Base-by-base conservation (phyloP, 2,797 vertebrate species). In the Molossus molossus region DNA sequence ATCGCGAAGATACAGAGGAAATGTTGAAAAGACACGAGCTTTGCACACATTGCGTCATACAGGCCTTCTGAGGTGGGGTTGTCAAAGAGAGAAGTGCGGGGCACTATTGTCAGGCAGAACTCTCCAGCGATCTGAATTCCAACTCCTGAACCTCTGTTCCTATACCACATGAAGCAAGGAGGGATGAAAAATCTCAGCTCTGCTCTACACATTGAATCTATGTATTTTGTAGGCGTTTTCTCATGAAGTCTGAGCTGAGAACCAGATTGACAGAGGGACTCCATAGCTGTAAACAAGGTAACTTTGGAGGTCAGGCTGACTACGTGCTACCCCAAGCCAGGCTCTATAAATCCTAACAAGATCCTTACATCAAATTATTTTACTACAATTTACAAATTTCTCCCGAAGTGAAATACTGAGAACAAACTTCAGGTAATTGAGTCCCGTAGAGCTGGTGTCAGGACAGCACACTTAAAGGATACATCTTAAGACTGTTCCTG, bases 1-100 rank as follows among this genome's bases (percentile, higher is more conserved):
- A 67, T 73, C 9, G 55, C 50, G 86, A 53, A 87, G 55, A 17
- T 2, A 11, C 57, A 69, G 82, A 95, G 94, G 81, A 96, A 96
- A 96, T 92, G 94, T 94, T 80, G 90, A 96, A 95, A 97, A 69
- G n/a, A 82, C 53, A 20, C 13, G 27, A 85, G 65, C 40, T 94
- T 60, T 83, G 33, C 15, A 72, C 48, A 11, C 6, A 9, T 90
- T 97, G 87, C 91, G 70, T 84, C 87, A 94, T 27, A 15, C 1
- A 27, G 29, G 33, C 10, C 73, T 91, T 75, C 6, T 27, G 60
- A 88, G 9, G 58, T 4, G 33, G 23, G 48, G 45, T 64, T 81
- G 55, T 76, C 88, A 90, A 94, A 96, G 0, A 90, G 60, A 20
- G 89, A 95, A n/a, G 27, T 33, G 11, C 21, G 17, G 7, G n/a